Evolutionary conservation across 1,140 invertebrate genomes (phyloP).

Genomic region (Drosophila pachea): DNA sequence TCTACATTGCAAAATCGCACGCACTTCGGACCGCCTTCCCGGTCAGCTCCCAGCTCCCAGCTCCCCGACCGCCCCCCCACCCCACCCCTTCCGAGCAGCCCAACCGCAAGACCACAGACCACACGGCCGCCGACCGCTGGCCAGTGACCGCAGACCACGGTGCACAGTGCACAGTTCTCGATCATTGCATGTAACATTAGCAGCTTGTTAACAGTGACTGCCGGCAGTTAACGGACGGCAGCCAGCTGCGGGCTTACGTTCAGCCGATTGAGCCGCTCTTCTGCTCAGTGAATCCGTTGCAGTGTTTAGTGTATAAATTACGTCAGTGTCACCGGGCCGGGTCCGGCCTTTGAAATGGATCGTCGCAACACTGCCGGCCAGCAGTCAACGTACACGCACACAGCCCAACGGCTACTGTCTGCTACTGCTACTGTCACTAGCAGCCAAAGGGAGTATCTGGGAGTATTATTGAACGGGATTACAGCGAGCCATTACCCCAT

Average conservation of each 20-base stretch:
- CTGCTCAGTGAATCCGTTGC: neutral
- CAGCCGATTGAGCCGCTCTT: no score
- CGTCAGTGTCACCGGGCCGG: constrained; percentile 5
- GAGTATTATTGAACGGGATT: no score
- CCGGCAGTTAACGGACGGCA: constrained; percentile 21
- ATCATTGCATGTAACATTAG: constrained; percentile 41
- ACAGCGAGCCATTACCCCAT: no score
- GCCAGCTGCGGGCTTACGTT: neutral
- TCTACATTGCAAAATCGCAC: constrained; percentile 59
- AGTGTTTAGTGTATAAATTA: constrained; percentile 27
- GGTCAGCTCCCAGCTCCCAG: neutral
- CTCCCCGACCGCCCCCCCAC: neutral
- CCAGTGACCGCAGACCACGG: neutral
- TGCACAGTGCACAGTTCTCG: neutral
- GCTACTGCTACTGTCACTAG: no score
- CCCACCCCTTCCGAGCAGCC: neutral
- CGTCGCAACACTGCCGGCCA: neutral
- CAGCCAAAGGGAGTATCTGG: no score
- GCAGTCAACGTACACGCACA: neutral
- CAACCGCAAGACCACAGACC: no score
- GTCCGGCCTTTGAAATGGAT: constrained; percentile 4
- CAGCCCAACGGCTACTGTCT: neutral
- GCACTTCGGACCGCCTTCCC: constrained; percentile 60
- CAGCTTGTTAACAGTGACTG: constrained; percentile 53
- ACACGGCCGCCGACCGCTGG: neutral